These are phyloP conservation scores for Actinia equina DNA, from an alignment of 64 coral and sea anemone genomes.

Conservation along the genomic window DNA sequence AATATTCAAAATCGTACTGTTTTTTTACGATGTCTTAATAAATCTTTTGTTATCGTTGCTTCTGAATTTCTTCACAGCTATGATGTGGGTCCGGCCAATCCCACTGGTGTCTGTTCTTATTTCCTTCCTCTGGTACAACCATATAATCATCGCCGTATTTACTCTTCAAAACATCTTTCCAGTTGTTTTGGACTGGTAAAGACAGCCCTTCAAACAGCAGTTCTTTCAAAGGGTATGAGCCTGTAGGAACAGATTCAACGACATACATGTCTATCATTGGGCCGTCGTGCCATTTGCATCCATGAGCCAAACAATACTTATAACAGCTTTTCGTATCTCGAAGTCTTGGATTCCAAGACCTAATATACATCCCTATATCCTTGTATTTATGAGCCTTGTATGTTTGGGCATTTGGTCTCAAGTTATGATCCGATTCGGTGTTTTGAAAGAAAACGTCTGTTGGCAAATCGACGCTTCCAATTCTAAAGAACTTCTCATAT, in stretches of 20 bases:
- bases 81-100: constrained; percentile 23
- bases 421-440: not conserved
- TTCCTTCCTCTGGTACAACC: not conserved
- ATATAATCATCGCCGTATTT: constrained; percentile 19
- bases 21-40: no score
- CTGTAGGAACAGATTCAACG: not conserved
- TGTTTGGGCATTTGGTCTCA: constrained; percentile 4
- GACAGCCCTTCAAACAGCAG: constrained; percentile 33
- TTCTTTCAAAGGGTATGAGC: constrained; percentile 18
- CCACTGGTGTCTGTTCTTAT: not conserved
- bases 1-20: no score
- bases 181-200: constrained; percentile 15
- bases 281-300: constrained; percentile 45
- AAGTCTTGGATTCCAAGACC: constrained; percentile 27
- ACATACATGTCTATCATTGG: constrained; percentile 47
- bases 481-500: constrained; percentile 29
- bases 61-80: constrained; percentile 13
- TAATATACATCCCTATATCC: constrained; percentile 29
- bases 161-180: not conserved
- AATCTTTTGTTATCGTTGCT: not conserved
- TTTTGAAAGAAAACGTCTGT: constrained; percentile 51
- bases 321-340: constrained; percentile 43
- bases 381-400: constrained; percentile 20
- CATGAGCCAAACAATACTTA: constrained; percentile 22
- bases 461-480: constrained; percentile 11